Base-by-base conservation (phyloP, 2,113 vertebrate species). In the Psittacus erithacus region DNA sequence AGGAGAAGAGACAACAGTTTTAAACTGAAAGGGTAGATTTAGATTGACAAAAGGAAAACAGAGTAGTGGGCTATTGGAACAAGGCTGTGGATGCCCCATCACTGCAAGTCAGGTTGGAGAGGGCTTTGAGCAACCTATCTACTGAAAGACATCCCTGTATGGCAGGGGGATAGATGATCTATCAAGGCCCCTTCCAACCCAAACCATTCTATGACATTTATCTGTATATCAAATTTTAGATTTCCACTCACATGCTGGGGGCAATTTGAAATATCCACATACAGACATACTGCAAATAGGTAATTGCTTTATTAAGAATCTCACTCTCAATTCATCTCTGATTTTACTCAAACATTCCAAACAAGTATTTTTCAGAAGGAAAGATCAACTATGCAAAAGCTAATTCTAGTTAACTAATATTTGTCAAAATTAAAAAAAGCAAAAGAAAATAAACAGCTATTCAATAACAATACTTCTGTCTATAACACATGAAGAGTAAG, bases 21-120 rank as follows among this genome's bases (percentile, higher is more conserved):
- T 38, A 31, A 84, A 52, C 6, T 17, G 20, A 31, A 80, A 80
- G 4, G 24, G 35, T 25, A 68, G 25, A 50, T 73, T 49, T 49
- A 80, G 15, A 67, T 0, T 20, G 18, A 62, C 3, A 13, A 24
- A 71, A 73, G 9, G 7, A 43, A 59, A 9, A 67, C 10, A 22
- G 50, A 10, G 12, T 8, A 13, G 6, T 31, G 17, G 6, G 18
- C 33, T 69, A 73, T 8, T 1, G 0, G 24, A 59, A 47, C 11
- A 63, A 16, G 7, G 33, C 0, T 38, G 31, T 41, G 59, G 23
- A 24, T 39, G 15, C 4, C n/a, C 5, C 44, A 69, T 10, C 39
- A 39, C 1, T 23, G 6, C 16, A 90, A 74, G 43, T 13, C 49
- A 65, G 4, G 2, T 0, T 60, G 62, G 15, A 35, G 0, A 9